Evolutionary conservation across 2,797 vertebrate genomes (phyloP), one percentile per base, ranked within the genome.

Genomic region (Todus mexicanus): DNA sequence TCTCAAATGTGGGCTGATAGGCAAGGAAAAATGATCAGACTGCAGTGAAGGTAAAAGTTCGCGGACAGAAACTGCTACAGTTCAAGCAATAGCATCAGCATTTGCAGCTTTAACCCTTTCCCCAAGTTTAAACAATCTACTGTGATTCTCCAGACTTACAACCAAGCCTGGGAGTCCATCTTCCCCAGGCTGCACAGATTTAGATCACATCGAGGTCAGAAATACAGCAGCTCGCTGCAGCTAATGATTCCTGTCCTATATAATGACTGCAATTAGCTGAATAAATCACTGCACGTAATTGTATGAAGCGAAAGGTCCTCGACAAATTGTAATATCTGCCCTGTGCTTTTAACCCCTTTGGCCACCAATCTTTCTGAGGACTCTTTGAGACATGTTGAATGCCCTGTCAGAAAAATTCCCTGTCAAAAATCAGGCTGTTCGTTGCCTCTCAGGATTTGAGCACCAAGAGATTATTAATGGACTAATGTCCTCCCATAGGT

Each of bases 1-100:
- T 72, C 91, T 98, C 97, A 92, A 98, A 97, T 64, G 96, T 85
- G 75, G 97, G 92, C 98, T 98, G 96, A 84, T 84, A 82, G 93
- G 91, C 77, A 96, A 95, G 63, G 73, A 84, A 95, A 96, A 76
- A 95, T 5, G 33, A 95, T 90, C 80, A 95, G 93, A 93, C 73
- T 78, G 79, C 69, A 84, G 54, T 43, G 92, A 95, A 95, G 47
- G 81, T 69, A 92, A 91, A 89, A 0, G 6, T 38, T 71, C 35
- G 56, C 0, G 33, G 71, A 95, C 54, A 94, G 72, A 93, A 94
- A 91, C 75, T 77, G 84, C 84, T 90, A 92, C 66, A 95, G 64
- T 60, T 96, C 80, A 95, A 94, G 51, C 47, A 95, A 94, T 2
- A 15, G 20, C 5, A 2, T 19, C 10, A 87, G 63, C 50, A 90